Percentiles rank a stretch among this genome's conserved stretches.
These are phyloP conservation scores for Cetonia aurata DNA, from an alignment of 2,888 invertebrate genomes.

Conservation along the genomic window DNA sequence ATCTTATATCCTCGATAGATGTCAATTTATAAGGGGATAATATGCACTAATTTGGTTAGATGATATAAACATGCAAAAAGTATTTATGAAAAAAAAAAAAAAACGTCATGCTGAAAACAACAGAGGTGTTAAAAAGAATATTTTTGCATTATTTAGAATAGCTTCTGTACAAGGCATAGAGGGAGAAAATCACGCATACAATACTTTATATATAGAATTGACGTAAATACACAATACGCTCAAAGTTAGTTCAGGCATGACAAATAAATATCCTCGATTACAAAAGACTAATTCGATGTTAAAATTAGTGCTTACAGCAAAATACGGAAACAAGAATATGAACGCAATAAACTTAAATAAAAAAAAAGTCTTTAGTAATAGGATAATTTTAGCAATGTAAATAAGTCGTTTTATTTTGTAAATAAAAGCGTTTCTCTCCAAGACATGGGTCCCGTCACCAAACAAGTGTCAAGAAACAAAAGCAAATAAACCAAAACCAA, in stretches of 20 bases:
- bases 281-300: slow-evolving; percentile 12
- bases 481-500: slow-evolving; percentile 45
- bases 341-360: not conserved
- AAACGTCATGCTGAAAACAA: slow-evolving; percentile 23
- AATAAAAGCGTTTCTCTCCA: slow-evolving; percentile 35
- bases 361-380: slow-evolving; percentile 29
- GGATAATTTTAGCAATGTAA: slow-evolving; percentile 42
- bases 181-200: not conserved
- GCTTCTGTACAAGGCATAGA: not conserved
- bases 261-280: slow-evolving; percentile 12
- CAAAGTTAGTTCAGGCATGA: slow-evolving; percentile 28
- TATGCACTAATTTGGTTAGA: not conserved
- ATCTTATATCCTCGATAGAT: no score
- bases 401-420: not conserved
- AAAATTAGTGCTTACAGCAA: no score
- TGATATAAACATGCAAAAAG: not conserved
- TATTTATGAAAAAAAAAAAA: no score
- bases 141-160: slow-evolving; percentile 1
- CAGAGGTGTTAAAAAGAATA: slow-evolving; percentile 36
- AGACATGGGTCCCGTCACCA: slow-evolving; percentile 37
- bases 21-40: not conserved
- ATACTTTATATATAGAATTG: slow-evolving; percentile 1
- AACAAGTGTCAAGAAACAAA: slow-evolving; percentile 42
- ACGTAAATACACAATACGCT: not conserved
- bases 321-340: no score